Conservation (phyloP, 2,113 vertebrate genomes). For the Henicopernis longicauda region DNA sequence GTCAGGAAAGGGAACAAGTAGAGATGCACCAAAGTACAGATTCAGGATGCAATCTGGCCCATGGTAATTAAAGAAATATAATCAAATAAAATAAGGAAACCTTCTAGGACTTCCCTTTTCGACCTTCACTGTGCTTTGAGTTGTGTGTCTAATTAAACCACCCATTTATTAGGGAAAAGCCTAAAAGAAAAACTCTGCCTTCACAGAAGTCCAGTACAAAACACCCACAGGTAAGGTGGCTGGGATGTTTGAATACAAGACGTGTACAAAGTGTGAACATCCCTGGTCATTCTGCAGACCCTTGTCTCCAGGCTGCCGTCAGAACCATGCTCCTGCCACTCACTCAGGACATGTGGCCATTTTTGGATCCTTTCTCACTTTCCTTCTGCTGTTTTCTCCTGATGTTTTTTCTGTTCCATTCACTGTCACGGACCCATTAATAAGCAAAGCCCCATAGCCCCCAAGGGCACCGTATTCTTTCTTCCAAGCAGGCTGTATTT, state of each 20-base stretch:
- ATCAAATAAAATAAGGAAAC: neutral
- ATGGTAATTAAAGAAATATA: neutral
- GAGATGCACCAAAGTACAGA: neutral
- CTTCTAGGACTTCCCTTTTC: neutral
- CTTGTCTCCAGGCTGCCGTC: neutral
- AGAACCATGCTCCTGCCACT: too few species aligned
- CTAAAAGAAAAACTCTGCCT: neutral
- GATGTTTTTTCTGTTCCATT: neutral
- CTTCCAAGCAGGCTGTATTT: neutral
- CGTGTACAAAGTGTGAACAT: neutral
- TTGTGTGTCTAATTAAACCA: neutral
- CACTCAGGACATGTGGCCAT: rapidly evolving
- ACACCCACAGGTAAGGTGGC: rapidly evolving
- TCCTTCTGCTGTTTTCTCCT: neutral
- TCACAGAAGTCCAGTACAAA: too few species aligned
- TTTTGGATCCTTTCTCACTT: neutral
- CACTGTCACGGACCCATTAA: rapidly evolving
- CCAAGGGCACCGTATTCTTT: too few species aligned
- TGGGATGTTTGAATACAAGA: rapidly evolving
- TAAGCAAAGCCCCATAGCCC: neutral
- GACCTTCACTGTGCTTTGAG: neutral
- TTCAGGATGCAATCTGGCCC: neutral
- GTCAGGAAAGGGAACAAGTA: neutral
- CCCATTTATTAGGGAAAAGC: neutral
- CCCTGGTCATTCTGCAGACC: neutral